A percentile compares a stretch with the other conserved stretches of the same genome.
Evolutionary conservation across 2,113 vertebrate species (phyloP).

Genomic region (Callionymus lyra): DNA sequence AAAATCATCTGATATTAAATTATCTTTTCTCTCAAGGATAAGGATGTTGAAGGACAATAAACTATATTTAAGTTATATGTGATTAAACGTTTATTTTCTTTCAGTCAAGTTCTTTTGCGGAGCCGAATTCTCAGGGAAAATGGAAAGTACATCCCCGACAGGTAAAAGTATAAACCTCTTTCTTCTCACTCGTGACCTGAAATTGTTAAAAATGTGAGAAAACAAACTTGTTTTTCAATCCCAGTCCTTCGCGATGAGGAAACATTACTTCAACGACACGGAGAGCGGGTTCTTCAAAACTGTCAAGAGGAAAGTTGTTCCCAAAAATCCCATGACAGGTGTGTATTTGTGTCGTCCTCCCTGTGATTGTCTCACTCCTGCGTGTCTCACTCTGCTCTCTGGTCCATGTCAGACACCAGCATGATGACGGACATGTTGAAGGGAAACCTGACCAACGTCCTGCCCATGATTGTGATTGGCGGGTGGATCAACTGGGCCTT

Average conservation of each 20-base stretch:
- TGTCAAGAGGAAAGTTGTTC: conserved; percentile 72
- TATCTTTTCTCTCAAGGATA: too few species aligned
- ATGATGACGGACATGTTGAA: conserved; percentile 82
- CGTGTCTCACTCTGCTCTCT: neutral
- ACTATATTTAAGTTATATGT: neutral
- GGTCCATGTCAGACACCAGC: conserved; percentile 63
- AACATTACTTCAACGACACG: conserved; percentile 71
- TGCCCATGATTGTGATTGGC: conserved; percentile 78
- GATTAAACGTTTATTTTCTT: conserved; percentile 5
- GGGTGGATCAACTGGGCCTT: conserved; percentile 85
- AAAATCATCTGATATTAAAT: too few species aligned
- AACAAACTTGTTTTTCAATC: conserved; percentile 6
- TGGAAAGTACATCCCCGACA: conserved; percentile 72
- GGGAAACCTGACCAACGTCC: conserved; percentile 74
- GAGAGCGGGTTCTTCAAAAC: conserved; percentile 77
- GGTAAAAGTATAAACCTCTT: too few species aligned
- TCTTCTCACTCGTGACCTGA: too few species aligned
- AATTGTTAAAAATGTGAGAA: too few species aligned
- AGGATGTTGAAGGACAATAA: too few species aligned
- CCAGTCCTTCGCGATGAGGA: conserved; percentile 77
- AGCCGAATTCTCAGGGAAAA: conserved; percentile 76
- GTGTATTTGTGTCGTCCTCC: neutral
- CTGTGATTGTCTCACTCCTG: too few species aligned
- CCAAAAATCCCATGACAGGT: conserved; percentile 78
- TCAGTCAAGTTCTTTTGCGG: conserved; percentile 73